phyloP scores from a whole-genome alignment of 1,140 invertebrate genomes.

The Arctopsyche grandis region DNA sequence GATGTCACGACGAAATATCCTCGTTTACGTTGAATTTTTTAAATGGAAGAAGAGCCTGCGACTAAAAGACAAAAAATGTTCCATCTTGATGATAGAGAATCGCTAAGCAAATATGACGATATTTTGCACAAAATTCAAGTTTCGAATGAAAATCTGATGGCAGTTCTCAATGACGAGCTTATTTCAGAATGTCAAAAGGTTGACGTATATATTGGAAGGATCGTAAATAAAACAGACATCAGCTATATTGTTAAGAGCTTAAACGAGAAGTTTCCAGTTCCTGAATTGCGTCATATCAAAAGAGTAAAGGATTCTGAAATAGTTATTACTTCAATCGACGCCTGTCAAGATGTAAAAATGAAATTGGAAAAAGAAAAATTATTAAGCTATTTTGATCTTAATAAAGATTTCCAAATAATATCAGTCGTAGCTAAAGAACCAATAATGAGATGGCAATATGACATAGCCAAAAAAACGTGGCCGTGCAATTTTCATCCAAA shows the following conservation, averaged over 20 bases:
- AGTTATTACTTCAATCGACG: slow-evolving; percentile 66
- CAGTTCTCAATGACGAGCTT: slow-evolving; percentile 42
- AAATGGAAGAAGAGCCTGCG: slow-evolving; percentile 41
- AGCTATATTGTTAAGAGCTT: slow-evolving; percentile 71
- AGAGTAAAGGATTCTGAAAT: slow-evolving; percentile 73
- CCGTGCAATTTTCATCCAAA: slow-evolving; percentile 88
- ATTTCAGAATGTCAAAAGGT: slow-evolving; percentile 60
- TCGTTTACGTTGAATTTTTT: background rate
- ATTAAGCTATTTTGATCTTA: slow-evolving; percentile 64
- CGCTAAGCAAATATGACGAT: slow-evolving; percentile 10
- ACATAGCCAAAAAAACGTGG: slow-evolving; percentile 74
- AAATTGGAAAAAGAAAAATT: slow-evolving; percentile 65
- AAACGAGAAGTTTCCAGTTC: slow-evolving; percentile 68
- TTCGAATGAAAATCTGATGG: slow-evolving; percentile 37
- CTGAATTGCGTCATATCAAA: slow-evolving; percentile 77
- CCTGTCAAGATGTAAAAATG: slow-evolving; percentile 59
- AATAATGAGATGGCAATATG: slow-evolving; percentile 75
- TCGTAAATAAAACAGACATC: slow-evolving; percentile 72
- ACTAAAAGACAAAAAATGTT: slow-evolving; percentile 33
- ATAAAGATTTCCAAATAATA: slow-evolving; percentile 66
- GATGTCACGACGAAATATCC: no score
- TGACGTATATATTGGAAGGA: slow-evolving; percentile 69
- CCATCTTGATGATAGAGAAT: slow-evolving; percentile 3
- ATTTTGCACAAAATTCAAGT: background rate
- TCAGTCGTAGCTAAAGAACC: slow-evolving; percentile 72